Conservation (phyloP, 2,888 invertebrate species). For the Galeruca laticollis region DNA sequence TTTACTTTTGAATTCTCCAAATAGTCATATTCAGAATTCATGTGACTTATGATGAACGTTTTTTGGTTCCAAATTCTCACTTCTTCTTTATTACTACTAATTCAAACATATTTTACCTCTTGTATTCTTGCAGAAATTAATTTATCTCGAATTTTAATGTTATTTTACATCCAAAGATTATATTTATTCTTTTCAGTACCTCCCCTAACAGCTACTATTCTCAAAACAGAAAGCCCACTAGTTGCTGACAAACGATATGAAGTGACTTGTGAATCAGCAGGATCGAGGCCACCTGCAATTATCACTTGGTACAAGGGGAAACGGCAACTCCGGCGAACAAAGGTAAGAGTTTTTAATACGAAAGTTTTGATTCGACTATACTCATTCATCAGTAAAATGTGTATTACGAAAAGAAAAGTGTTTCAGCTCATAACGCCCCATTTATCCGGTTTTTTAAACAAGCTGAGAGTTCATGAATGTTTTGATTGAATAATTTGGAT, state of each 20-base stretch:
- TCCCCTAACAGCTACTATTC: constrained; percentile 84
- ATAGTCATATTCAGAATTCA: too few species aligned
- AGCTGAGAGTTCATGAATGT: too few species aligned
- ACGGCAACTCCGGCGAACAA: constrained; percentile 82
- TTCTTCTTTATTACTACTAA: neutral
- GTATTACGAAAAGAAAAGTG: too few species aligned
- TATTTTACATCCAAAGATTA: neutral
- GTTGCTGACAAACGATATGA: constrained; percentile 87
- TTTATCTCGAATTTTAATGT: neutral
- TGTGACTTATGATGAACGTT: too few species aligned
- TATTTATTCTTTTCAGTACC: constrained; percentile 72
- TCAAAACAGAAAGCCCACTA: constrained; percentile 77
- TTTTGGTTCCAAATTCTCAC: too few species aligned
- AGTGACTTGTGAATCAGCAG: constrained; percentile 85
- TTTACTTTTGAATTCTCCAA: too few species aligned
- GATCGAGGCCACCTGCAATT: constrained; percentile 87
- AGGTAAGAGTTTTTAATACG: constrained; percentile 68
- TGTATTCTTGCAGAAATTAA: neutral
- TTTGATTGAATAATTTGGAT: too few species aligned
- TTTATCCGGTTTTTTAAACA: too few species aligned
- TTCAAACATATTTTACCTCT: neutral
- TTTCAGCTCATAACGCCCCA: too few species aligned
- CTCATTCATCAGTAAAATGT: too few species aligned
- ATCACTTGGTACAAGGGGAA: constrained; percentile 93
- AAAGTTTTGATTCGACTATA: too few species aligned